phyloP scores from a whole-genome alignment of 2,888 invertebrate genomes.

The Bhutanitis thaidina region DNA sequence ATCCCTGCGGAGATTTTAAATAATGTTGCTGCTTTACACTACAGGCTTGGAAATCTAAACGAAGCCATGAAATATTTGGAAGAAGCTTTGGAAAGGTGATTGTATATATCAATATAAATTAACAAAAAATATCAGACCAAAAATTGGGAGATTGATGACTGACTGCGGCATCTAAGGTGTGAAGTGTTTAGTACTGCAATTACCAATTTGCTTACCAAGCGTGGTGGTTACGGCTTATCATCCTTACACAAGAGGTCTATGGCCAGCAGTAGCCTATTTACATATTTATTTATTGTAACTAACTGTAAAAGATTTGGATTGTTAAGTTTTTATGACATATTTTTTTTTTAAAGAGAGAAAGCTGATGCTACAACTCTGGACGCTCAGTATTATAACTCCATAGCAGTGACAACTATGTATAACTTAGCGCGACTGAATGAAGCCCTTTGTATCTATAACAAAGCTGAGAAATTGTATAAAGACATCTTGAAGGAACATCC shows the following conservation, averaged over 20 bases:
- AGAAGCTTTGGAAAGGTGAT: conserved; percentile 85
- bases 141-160: too few species aligned
- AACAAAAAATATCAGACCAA: too few species aligned
- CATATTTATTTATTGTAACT: too few species aligned
- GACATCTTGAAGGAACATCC: conserved; percentile 98
- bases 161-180: too few species aligned
- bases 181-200: too few species aligned
- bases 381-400: conserved; percentile 96
- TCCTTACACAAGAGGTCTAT: too few species aligned
- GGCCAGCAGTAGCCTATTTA: too few species aligned
- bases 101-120: background rate
- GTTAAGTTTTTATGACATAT: too few species aligned
- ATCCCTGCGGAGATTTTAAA: conserved; percentile 98
- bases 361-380: conserved; percentile 90
- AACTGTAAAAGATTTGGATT: too few species aligned
- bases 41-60: conserved; percentile 90
- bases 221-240: too few species aligned
- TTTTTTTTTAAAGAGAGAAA: conserved; percentile 82
- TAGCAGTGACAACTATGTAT: conserved; percentile 97
- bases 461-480: conserved; percentile 97
- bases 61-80: conserved; percentile 93
- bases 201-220: too few species aligned
- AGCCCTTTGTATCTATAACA: conserved; percentile 93
- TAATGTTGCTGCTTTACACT: conserved; percentile 97
- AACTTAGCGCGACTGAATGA: conserved; percentile 97